Conservation (phyloP, 2,888 invertebrate genomes). For the Taphrorychus bicolor region DNA sequence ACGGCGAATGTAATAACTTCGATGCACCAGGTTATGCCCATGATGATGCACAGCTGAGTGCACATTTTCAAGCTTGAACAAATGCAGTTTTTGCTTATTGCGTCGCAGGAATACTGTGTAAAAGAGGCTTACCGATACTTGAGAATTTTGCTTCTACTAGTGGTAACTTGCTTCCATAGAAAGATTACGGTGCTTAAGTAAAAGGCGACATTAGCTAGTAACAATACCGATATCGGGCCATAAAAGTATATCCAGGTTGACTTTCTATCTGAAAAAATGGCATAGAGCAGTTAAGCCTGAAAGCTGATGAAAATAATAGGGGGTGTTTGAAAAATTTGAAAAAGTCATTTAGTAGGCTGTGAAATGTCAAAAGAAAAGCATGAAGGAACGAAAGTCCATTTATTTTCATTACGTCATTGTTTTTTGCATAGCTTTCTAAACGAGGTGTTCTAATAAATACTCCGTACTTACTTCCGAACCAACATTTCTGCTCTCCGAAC, state of each 20-base stretch:
- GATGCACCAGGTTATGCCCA: slow-evolving; percentile 77
- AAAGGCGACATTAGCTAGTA: slow-evolving; percentile 65
- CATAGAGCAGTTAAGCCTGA: no score
- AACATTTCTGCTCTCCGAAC: slow-evolving; percentile 66
- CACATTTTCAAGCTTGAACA: slow-evolving; percentile 68
- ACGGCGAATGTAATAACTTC: slow-evolving; percentile 65
- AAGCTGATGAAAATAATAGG: no score
- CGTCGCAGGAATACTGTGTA: background rate
- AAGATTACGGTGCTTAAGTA: slow-evolving; percentile 66
- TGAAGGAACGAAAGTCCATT: no score
- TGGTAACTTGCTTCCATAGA: slow-evolving; percentile 66
- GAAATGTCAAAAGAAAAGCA: no score
- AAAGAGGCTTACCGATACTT: slow-evolving; percentile 68
- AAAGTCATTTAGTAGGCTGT: no score
- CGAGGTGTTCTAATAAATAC: no score
- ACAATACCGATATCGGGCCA: slow-evolving; percentile 68
- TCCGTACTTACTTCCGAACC: slow-evolving; percentile 69
- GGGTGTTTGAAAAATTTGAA: no score
- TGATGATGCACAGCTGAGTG: slow-evolving; percentile 70
- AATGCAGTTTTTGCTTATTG: background rate
- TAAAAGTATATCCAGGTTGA: slow-evolving; percentile 69
- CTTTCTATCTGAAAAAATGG: slow-evolving; percentile 60
- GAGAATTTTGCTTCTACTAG: slow-evolving; percentile 62
- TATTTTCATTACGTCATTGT: no score
- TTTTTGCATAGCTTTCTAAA: no score